Conservation (phyloP, 2,113 vertebrate species). For the Hippocampus zosterae region DNA sequence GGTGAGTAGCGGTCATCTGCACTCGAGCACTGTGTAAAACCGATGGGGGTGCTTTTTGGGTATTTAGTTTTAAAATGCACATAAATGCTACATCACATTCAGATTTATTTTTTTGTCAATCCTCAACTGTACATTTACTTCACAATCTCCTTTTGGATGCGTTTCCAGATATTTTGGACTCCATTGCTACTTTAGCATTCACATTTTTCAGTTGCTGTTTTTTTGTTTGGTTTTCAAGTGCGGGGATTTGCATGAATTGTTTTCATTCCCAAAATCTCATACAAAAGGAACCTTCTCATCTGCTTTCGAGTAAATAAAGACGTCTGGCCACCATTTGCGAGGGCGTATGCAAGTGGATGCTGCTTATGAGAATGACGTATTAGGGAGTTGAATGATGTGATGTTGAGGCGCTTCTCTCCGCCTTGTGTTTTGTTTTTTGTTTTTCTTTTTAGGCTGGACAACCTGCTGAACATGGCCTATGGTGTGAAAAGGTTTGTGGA, state of each 20-base stretch:
- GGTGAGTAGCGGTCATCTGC: background rate
- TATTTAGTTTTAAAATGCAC: too few species aligned
- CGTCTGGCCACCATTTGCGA: background rate
- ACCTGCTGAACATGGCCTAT: conserved; percentile 98
- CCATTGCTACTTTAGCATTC: too few species aligned
- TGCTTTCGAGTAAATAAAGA: background rate
- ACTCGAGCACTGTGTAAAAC: too few species aligned
- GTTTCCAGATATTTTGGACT: background rate
- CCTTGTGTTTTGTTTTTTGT: background rate
- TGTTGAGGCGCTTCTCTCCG: background rate
- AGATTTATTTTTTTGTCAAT: too few species aligned
- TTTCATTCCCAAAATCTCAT: background rate
- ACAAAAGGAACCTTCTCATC: background rate
- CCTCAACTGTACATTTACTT: too few species aligned
- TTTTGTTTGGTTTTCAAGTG: too few species aligned
- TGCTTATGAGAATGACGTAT: background rate
- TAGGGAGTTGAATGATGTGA: background rate
- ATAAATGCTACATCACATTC: too few species aligned
- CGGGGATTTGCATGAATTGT: too few species aligned
- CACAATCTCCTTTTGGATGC: too few species aligned
- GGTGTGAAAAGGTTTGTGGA: conserved; percentile 94
- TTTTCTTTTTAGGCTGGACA: conserved; percentile 91
- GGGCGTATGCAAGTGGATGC: background rate
- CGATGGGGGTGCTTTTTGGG: too few species aligned
- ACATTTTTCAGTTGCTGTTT: too few species aligned